Evolutionary conservation across 2,888 invertebrate genomes (phyloP).

Genomic region (Biston betularia): DNA sequence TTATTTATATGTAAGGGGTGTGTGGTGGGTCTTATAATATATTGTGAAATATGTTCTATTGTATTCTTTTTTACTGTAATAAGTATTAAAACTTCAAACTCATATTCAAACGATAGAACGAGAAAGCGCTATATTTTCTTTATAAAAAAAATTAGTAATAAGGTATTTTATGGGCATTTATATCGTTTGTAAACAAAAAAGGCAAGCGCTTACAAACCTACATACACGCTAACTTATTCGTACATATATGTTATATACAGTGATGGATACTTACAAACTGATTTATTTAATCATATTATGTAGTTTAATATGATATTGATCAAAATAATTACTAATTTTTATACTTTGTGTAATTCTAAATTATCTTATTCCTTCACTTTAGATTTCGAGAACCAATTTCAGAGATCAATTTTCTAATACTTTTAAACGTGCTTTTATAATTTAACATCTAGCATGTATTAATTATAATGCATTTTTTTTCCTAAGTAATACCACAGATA

Average conservation of each 20-base stretch:
- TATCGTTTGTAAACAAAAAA: neutral
- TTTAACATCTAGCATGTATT: slow-evolving; percentile 19
- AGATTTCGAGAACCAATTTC: slow-evolving; percentile 33
- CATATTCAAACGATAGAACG: too few relatives aligned
- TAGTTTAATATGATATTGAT: neutral
- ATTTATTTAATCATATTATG: neutral
- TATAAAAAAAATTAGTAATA: too few relatives aligned
- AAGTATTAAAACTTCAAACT: too few relatives aligned
- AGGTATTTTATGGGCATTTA: too few relatives aligned
- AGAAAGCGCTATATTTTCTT: too few relatives aligned
- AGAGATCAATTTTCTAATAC: slow-evolving; percentile 46
- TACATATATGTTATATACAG: neutral
- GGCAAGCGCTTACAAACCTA: neutral
- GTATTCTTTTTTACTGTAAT: too few relatives aligned
- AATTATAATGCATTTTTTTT: neutral
- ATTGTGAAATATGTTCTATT: too few relatives aligned
- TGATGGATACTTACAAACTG: neutral
- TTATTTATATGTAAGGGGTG: too few relatives aligned
- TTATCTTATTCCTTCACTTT: slow-evolving; percentile 15
- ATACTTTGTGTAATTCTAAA: neutral
- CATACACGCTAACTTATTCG: neutral
- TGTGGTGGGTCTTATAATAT: too few relatives aligned
- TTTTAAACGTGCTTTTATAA: slow-evolving; percentile 26
- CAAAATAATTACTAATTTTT: slow-evolving; percentile 7
- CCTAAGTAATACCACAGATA: slow-evolving; percentile 20